Base-by-base conservation (phyloP, 2,797 vertebrate species). In the Cheirogaleus major region DNA sequence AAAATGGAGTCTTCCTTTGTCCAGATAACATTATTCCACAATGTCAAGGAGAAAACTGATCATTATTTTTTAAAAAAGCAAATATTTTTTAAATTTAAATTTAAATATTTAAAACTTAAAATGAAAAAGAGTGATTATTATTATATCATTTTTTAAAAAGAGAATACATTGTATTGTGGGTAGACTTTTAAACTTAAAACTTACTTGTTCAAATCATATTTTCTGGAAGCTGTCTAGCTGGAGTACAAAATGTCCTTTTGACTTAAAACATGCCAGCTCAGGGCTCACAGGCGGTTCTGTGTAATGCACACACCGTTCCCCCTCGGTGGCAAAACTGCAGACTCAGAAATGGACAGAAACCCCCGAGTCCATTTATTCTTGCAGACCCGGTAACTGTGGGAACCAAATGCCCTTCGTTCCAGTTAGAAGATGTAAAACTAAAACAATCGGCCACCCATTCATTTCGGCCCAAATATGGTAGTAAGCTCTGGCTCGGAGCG, bases 381-480 rank as follows among this genome's bases (percentile, higher is more conserved):
- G 65, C 35, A 90, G 96, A 95, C 82, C 41, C 14, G 14, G 93
- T 52, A 59, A 96, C 65, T 89, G 50, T 52, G 7, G 0, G 57
- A 0, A 96, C 83, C 91, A 38, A 38, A 87, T 0, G 41, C 41
- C 65, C 59, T 86, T 95, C 72, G 27, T 57, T 95, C 75, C 65
- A n/a, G 20, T 95, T 84, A 81, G 88, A 95, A 97, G 94, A 73
- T 69, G 75, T 96, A 89, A 97, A 91, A 95, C 43, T 52, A 96
- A 96, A 73, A 81, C 85, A 97, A 95, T 91, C 97, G 94, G 84
- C 75, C 7, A 0, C 45, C 50, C 67, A 41, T 87, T 96, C 89
- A n/a, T 84, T 97, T 95, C 89, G 93, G 95, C 69, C 92, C 93
- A 96, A 96, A 94, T 82, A 95, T 45, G 93, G 79, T 70, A 94